Base-by-base conservation (phyloP, 2,113 vertebrate species). In the Brienomyrus brachyistius region DNA sequence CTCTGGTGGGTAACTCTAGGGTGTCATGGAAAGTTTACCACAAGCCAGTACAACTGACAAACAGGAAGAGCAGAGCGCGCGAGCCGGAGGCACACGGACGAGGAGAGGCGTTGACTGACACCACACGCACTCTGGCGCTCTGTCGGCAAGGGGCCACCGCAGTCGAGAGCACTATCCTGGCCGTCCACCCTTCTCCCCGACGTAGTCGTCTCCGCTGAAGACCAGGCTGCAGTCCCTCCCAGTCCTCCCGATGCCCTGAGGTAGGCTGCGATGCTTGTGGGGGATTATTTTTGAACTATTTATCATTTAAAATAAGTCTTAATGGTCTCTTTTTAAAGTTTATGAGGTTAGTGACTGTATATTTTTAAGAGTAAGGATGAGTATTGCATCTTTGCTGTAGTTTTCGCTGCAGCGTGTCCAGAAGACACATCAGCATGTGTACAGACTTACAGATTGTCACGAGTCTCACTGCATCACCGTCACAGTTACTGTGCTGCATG, bases 21-120 rank as follows among this genome's bases (percentile, higher is more conserved):
- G 92, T 96, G 96, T 97, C 95, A 97, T 97, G 97, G 97, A 97
- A 98, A 97, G 93, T 97, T 96, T 94, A 96, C 94, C 95, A 90
- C 94, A 93, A 94, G 66, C 91, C 89, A 93, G 93, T 45, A 89
- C 77, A 59, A 74, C 91, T 95, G 94, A 94, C 96, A 97, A 98
- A 98, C 97, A 97, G 97, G 97, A 97, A 98, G 95, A 93, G 95
- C 90, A 90, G 89, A 86, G 89, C 91, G 91, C 93, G 90, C 89
- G 93, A 93, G 94, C 93, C 93, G 80, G 87, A 31, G 47, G 1
- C 43, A 19, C 45, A 11, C 19, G 19, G 82, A 84, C 43, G 19
- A 40, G 85, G 47, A 86, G 47, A 27, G 84, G 47, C 47, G 11
- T 43, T 56, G 6, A 35, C 86, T 87, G 27, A 23, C 88, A 4